Conservation (phyloP, 1,140 invertebrate species). For the Drosophila sulfurigaster region DNA sequence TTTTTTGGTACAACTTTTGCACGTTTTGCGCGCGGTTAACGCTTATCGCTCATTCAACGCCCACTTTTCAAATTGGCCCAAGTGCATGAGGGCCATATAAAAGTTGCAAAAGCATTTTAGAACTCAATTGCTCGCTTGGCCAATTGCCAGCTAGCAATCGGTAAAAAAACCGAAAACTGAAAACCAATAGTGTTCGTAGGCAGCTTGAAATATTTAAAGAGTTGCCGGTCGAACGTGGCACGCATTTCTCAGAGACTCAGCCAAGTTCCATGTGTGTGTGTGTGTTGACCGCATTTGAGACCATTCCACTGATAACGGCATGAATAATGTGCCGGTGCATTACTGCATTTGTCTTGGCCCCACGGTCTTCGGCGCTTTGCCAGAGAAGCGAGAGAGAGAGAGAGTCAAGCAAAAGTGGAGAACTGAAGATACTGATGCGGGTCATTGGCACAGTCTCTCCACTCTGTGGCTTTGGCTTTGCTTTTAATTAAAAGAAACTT, state of each 20-base stretch:
- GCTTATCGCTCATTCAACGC: constrained; percentile 37
- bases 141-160: constrained; percentile 38
- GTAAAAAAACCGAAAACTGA: constrained; percentile 28
- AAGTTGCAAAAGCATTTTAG: constrained; percentile 48
- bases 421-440: constrained; percentile 60
- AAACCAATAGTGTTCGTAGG: constrained; percentile 24
- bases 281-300: constrained; percentile 32
- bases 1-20: constrained; percentile 36
- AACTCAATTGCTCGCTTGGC: constrained; percentile 32
- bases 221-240: constrained; percentile 27
- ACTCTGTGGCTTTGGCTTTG: constrained; percentile 57
- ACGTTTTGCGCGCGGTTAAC: constrained; percentile 32
- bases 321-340: constrained; percentile 83
- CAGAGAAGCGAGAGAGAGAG: constrained; percentile 5
- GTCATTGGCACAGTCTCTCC: constrained; percentile 69
- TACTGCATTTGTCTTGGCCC: constrained; percentile 77
- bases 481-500: constrained; percentile 84
- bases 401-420: constrained; percentile 4
- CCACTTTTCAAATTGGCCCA: constrained; percentile 53
- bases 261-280: constrained; percentile 29
- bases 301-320: constrained; percentile 77
- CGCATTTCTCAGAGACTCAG: constrained; percentile 35
- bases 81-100: constrained; percentile 43
- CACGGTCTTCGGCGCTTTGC: constrained; percentile 16
- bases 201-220: constrained; percentile 39